Evolutionary conservation across 1,140 invertebrate species (phyloP), one percentile per base, ranked within the genome.

Genomic region (Drosophila melanogaster): DNA sequence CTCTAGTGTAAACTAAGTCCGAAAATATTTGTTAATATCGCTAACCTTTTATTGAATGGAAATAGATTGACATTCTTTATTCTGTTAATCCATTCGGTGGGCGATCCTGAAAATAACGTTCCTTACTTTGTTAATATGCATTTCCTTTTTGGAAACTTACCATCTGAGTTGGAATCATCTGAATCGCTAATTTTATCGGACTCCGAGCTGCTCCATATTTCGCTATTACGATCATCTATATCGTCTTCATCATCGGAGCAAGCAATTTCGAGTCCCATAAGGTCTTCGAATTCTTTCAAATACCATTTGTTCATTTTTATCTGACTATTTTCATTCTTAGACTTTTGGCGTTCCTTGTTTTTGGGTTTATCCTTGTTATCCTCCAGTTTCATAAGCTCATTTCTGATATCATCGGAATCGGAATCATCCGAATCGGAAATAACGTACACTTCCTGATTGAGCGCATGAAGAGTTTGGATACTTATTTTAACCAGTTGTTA

Each of bases 241-340:
- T 14, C 15, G 11, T 1, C 17, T 33, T 22, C n/a, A 22, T 46
- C 41, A n/a, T 44, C 55, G 12, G 55, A 46, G 3, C 15, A 14
- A 11, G 17, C 55, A 4, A 58, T 15, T 11, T 58, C 17, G 0
- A 58, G 8, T 14, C 55, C 55, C 55, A 58, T 46, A 2, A 35
- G 15, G 0, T 43, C 26, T 15, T 58, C 26, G 7, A 58, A 58
- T 15, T 58, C 55, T 11, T 44, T 30, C 12, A 58, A 33, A 14
- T n/a, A 58, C 55, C 55, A 58, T 33, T 46, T 33, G 12, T 44
- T 58, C 41, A 58, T 22, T 14, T 46, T 58, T 4, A 10, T 19
- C 4, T 35, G 12, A 6, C 15, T 22, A 4, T 17, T 44, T 4
- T 57, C 24, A 0, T 6, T 10, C 11, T 44, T 19, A 14, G 37